Conservation (phyloP, 2,113 vertebrate genomes). For the Murina feae region DNA sequence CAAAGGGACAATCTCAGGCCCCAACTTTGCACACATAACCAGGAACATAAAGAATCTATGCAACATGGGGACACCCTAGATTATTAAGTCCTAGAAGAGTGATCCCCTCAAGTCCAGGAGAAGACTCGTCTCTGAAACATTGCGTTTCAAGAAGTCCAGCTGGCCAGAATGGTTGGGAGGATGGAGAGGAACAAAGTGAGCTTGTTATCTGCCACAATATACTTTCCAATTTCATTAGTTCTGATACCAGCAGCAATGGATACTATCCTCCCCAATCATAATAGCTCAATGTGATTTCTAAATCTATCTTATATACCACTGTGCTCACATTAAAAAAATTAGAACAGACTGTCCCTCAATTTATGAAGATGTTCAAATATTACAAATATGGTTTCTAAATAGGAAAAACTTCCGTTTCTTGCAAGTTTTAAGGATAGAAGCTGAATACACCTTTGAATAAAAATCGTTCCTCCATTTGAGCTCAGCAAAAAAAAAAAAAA, state of each 20-base stretch:
- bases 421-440: neutral
- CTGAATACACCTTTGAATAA: conserved; percentile 4
- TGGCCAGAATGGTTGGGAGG: neutral
- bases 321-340: neutral
- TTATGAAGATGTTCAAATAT: conserved; percentile 6
- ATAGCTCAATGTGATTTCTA: neutral
- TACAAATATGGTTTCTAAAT: neutral
- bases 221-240: neutral
- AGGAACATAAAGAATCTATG: neutral
- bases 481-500: conserved; percentile 8
- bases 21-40: neutral
- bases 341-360: neutral
- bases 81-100: neutral
- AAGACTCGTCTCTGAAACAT: neutral
- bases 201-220: neutral
- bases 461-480: conserved; percentile 31
- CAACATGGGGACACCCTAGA: neutral
- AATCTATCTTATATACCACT: neutral
- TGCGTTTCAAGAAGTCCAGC: neutral
- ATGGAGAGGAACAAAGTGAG: neutral
- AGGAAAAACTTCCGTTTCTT: neutral
- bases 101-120: neutral
- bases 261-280: neutral
- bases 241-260: neutral
- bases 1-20: neutral